phyloP scores from a whole-genome alignment of 1,140 invertebrate genomes.

The Drosophila sturtevanti region DNA sequence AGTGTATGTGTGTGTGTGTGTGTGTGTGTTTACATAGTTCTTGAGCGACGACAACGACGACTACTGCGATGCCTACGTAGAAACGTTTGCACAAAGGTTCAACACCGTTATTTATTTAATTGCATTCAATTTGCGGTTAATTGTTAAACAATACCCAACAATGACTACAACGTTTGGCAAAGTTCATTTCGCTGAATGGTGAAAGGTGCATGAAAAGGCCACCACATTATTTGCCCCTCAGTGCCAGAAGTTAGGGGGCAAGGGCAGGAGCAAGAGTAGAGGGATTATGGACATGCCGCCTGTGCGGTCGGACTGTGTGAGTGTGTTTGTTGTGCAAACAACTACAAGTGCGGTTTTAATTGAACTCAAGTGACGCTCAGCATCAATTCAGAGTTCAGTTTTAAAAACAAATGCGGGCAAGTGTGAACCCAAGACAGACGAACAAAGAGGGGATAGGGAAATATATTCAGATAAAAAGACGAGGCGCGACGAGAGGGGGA shows the following conservation, averaged over 20 bases:
- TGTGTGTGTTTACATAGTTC: conserved; percentile 38
- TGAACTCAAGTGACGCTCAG: conserved; percentile 70
- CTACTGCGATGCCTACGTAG: conserved; percentile 52
- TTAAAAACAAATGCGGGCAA: conserved; percentile 50
- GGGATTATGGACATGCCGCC: not conserved
- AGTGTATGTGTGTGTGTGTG: not conserved
- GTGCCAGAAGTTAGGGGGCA: not conserved
- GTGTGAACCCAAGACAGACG: conserved; percentile 40
- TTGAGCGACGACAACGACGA: conserved; percentile 37
- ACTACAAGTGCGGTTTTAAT: conserved; percentile 77
- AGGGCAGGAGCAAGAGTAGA: not conserved
- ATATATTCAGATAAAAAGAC: not conserved
- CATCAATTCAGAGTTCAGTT: conserved; percentile 39
- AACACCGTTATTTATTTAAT: conserved; percentile 81
- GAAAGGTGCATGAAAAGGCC: not conserved
- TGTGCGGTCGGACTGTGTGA: conserved; percentile 23
- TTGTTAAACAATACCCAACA: conserved; percentile 73
- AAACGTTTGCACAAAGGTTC: conserved; percentile 72
- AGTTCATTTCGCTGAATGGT: conserved; percentile 36
- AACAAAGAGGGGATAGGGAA: not conserved
- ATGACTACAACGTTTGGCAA: conserved; percentile 36
- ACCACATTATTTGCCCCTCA: not conserved
- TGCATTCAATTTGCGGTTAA: conserved; percentile 81
- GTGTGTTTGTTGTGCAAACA: conserved; percentile 73
- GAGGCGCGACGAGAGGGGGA: no score